Evolutionary conservation across 2,113 vertebrate species (phyloP), one percentile per base, ranked within the genome.

Genomic region (Sturnira hondurensis): DNA sequence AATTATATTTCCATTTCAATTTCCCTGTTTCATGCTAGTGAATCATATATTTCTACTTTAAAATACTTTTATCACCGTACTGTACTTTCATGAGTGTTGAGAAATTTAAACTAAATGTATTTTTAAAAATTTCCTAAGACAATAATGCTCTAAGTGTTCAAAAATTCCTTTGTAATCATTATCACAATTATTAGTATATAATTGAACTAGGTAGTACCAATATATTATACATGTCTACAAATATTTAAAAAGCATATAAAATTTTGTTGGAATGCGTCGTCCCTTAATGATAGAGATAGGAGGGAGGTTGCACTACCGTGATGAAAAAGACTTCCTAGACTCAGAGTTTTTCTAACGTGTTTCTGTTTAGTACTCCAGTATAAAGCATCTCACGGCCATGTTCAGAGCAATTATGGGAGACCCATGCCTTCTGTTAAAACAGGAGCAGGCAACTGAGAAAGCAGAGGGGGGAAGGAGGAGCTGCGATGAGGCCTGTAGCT

Each of bases 1-100:
- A 83, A 90, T 3, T 92, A 3, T 61, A 86, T 76, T 97, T 94
- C 76, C 52, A 47, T 65, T 89, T 96, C 13, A 68, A 76, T 84
- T 92, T 52, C 15, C 15, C 45, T 22, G 33, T 81, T 91, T 94
- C 24, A 81, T 24, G 78, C 31, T 70, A 86, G 47, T 82, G 17
- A 36, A 68, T 74, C 92, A 89, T 24, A 36, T 41, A 74, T 77
- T 68, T 83, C 33, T 36, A 93, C 41, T 63, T 81, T 31, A 71
- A 68, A 81, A 43, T 54, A 24, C 43, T 86, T 93, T 82, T 87
- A 54, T 82, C 11, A 76, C 74, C 38, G 47, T n/a, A 41, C 19
- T 70, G 41, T 68, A 81, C 14, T 61, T 84, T 80, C 85, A 7
- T 76, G 71, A 47, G 73, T 33, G 9, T 52, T 86, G 77, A 90